Percentiles rank a stretch among this genome's conserved stretches.
Conservation (phyloP, 2,113 vertebrate genomes). For the Tetraodon nigroviridis region DNA sequence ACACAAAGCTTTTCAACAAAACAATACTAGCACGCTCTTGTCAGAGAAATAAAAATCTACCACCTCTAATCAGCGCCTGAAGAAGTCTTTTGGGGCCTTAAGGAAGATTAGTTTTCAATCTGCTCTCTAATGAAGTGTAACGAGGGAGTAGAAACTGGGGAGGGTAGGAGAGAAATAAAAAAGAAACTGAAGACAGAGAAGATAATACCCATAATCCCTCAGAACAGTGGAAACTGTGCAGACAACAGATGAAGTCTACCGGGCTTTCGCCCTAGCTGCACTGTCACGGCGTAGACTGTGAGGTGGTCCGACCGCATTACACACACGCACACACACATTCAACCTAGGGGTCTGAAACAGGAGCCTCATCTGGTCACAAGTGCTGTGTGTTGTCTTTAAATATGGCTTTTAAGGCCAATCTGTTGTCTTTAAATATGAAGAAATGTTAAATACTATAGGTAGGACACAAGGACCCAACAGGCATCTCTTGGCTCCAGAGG, state of each 20-base stretch:
- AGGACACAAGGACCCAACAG: no score
- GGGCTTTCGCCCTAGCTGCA: slow-evolving; percentile 5
- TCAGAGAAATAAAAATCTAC: slow-evolving; percentile 37
- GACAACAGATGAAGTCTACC: slow-evolving; percentile 9
- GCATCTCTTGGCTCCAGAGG: no score
- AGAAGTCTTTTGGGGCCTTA: slow-evolving; percentile 31
- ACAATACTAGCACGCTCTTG: slow-evolving; percentile 4
- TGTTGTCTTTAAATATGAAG: no score
- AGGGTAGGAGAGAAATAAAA: slow-evolving; percentile 16
- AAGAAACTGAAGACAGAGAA: slow-evolving; percentile 28
- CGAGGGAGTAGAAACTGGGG: slow-evolving; percentile 11
- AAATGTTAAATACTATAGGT: no score
- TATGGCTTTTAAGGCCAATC: slow-evolving; percentile 1
- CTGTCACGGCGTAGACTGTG: slow-evolving; percentile 7
- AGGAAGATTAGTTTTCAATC: slow-evolving; percentile 48
- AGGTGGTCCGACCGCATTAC: slow-evolving; percentile 8
- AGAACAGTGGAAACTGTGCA: slow-evolving; percentile 21
- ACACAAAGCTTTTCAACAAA: background rate
- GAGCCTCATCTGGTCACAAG: background rate
- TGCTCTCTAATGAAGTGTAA: slow-evolving; percentile 47
- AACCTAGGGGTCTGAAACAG: slow-evolving; percentile 3
- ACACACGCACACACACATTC: background rate
- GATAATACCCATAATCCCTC: slow-evolving; percentile 47
- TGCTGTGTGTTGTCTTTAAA: no score
- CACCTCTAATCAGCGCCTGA: slow-evolving; percentile 32